Percentiles rank a stretch among this genome's conserved stretches.
phyloP scores from a whole-genome alignment of 1,140 invertebrate species.

The Anastrepha obliqua region DNA sequence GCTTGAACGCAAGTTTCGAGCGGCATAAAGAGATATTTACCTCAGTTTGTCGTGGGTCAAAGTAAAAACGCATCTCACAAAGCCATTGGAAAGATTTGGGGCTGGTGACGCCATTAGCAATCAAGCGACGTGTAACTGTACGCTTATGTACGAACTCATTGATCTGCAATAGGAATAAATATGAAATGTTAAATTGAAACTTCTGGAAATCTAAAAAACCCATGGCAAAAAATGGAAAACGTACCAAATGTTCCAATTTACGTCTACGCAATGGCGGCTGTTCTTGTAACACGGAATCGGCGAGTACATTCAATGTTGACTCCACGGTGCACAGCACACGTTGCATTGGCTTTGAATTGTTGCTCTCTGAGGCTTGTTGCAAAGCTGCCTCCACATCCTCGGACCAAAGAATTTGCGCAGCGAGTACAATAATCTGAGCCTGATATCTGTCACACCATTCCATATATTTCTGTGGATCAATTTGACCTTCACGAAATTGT shows the following conservation, averaged over 20 bases:
- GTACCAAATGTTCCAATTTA: slow-evolving; percentile 96
- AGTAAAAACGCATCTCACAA: slow-evolving; percentile 99
- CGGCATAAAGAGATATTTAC: slow-evolving; percentile 59
- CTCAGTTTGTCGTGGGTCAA: slow-evolving; percentile 95
- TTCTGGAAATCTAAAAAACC: no score
- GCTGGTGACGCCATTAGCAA: slow-evolving; percentile 88
- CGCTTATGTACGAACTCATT: slow-evolving; percentile 99
- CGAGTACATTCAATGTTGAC: slow-evolving; percentile 93
- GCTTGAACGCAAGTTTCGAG: no score
- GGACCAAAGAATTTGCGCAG: slow-evolving; percentile 98
- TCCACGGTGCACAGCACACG: slow-evolving; percentile 91
- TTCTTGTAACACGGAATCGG: slow-evolving; percentile 98
- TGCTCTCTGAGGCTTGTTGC: slow-evolving; percentile 79
- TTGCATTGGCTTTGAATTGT: slow-evolving; percentile 80
- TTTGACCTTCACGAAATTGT: slow-evolving; percentile 90
- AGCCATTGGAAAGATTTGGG: slow-evolving; percentile 98
- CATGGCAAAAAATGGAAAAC: not conserved
- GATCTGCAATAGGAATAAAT: slow-evolving; percentile 79
- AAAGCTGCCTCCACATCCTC: slow-evolving; percentile 95
- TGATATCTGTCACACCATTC: slow-evolving; percentile 98
- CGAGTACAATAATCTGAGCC: slow-evolving; percentile 97
- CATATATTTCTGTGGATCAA: slow-evolving; percentile 90
- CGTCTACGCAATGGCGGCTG: slow-evolving; percentile 95
- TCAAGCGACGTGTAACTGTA: slow-evolving; percentile 93
- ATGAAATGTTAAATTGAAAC: not conserved